Evolutionary conservation across 2,888 invertebrate species (phyloP), one percentile per base, ranked within the genome.

Genomic region (Furcula furcula): DNA sequence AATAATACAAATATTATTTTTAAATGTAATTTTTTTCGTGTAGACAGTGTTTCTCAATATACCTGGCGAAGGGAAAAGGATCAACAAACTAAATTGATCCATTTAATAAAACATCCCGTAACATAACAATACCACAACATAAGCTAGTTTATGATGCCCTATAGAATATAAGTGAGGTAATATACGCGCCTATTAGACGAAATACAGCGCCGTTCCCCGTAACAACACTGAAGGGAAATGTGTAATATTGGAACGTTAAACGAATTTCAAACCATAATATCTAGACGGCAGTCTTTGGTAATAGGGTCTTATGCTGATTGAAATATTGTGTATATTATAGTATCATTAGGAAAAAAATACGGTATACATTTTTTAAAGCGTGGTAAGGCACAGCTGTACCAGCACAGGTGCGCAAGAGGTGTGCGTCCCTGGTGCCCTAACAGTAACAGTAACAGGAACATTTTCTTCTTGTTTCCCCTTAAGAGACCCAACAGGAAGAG

Each of bases 151-250:
- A 59, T 51, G 39, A 36, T 55, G 42, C 57, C 60, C 60, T 43
- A 54, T 42, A 62, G 57, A 53, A 51, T 53, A 52, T 52, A 53
- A 55, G 36, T 40, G 46, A 40, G 41, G 51, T 43, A 35, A 64
- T 55, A 63, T 67, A 61, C 62, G 56, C 49, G 39, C 48, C 61
- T 69, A 73, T 76, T 74, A 75, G 58, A 46, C 64, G 63, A 71
- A 60, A 69, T 71, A 68, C 65, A 52, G 57, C 53, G n/a, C 63
- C 60, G 65, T 71, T 68, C 46, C 30, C 49, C 41, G 26, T 60
- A 68, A 74, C 56, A 51, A 55, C 59, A 31, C 73, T 62, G 29
- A 4, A 25, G 68, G 67, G 73, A 61, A 55, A 54, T 59, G 48
- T 40, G 57, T 55, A 55, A 55, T 64, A 61, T 66, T 60, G 52